Percentiles rank a stretch among this genome's conserved stretches.
These are phyloP conservation scores for Drosophila diplacantha DNA, from an alignment of 2,888 invertebrate species.

Conservation along the genomic window DNA sequence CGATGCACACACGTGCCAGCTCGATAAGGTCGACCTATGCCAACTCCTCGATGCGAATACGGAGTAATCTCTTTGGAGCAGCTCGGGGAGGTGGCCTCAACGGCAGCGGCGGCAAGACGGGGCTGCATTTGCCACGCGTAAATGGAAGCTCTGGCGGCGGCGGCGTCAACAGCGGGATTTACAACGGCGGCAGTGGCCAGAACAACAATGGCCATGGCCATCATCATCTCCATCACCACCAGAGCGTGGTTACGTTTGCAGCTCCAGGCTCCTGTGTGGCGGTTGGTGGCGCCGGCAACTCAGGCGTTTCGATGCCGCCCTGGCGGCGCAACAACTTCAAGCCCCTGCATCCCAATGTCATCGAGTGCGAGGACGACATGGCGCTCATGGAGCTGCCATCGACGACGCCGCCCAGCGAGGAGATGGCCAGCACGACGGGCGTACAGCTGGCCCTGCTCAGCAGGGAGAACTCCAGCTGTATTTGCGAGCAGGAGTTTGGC, in stretches of 20 bases:
- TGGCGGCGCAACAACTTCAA: conserved; percentile 74
- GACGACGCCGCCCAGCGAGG: conserved; percentile 57
- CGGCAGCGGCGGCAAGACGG: conserved; percentile 37
- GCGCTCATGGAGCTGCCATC: conserved; percentile 57
- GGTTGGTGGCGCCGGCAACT: not conserved
- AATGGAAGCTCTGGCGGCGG: conserved; percentile 22
- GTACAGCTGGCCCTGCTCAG: conserved; percentile 49
- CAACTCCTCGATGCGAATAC: conserved; percentile 73
- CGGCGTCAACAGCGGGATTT: conserved; percentile 27
- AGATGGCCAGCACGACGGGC: conserved; percentile 36
- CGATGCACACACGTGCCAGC: conserved; percentile 77
- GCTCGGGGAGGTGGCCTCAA: not conserved
- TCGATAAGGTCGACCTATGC: conserved; percentile 76
- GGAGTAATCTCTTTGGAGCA: conserved; percentile 65
- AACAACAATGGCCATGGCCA: conserved; percentile 49
- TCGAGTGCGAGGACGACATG: conserved; percentile 70
- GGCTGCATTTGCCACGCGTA: conserved; percentile 24
- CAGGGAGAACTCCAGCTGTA: conserved; percentile 59
- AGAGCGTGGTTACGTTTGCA: conserved; percentile 61
- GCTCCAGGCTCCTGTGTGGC: conserved; percentile 18
- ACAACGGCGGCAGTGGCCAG: conserved; percentile 35
- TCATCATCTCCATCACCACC: conserved; percentile 35
- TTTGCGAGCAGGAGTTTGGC: conserved; percentile 71
- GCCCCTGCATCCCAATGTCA: conserved; percentile 72
- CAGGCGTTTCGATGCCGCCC: conserved; percentile 44